A percentile compares a stretch with the other conserved stretches of the same genome.
Conservation (phyloP, 2,888 invertebrate species). For the Notodonta ziczac region DNA sequence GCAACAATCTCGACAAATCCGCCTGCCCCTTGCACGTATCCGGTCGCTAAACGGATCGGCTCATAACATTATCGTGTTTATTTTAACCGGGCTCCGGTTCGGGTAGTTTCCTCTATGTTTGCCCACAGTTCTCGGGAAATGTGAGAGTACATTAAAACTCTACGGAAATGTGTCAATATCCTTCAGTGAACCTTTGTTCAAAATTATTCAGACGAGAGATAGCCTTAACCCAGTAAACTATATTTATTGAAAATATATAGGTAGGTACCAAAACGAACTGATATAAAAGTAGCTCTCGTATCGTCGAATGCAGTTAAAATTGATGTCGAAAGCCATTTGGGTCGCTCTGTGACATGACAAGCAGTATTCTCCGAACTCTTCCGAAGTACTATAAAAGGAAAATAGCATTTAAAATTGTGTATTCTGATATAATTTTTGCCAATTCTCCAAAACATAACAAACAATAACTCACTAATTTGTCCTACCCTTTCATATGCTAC, state of each 20-base stretch:
- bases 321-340: neutral
- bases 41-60: conserved; percentile 1
- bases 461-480: too few species aligned
- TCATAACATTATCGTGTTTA: conserved; percentile 6
- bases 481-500: too few species aligned
- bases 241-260: too few species aligned
- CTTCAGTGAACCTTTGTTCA: too few species aligned
- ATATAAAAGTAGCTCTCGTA: neutral
- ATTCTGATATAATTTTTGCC: neutral
- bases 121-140: neutral
- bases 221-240: too few species aligned
- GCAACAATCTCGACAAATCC: neutral
- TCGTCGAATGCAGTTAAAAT: conserved; percentile 1
- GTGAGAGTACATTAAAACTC: neutral
- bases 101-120: neutral
- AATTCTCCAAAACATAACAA: neutral
- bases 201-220: too few species aligned
- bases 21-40: conserved; percentile 4
- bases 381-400: neutral
- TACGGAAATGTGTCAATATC: neutral
- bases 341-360: neutral
- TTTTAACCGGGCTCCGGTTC: conserved; percentile 5
- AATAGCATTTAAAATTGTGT: neutral
- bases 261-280: neutral
- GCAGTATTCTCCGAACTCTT: neutral